Conservation (phyloP, 2,888 invertebrate species). For the Brenthis daphne region DNA sequence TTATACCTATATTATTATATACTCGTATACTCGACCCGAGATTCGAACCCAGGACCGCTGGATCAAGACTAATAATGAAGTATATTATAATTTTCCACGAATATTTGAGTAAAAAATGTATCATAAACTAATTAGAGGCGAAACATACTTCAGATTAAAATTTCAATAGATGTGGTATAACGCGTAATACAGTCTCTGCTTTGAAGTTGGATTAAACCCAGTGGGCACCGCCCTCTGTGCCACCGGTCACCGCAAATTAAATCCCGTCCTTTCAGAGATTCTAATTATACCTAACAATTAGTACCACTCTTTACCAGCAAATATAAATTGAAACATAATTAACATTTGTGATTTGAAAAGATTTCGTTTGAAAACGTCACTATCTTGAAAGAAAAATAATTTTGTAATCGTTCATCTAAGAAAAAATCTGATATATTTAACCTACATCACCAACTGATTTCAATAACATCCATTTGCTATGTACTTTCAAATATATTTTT, state of each 20-base stretch:
- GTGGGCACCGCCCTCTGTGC: slow-evolving; percentile 52
- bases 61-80: too few relatives aligned
- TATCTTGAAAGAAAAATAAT: too few relatives aligned
- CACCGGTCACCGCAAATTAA: slow-evolving; percentile 68
- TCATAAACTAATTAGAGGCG: slow-evolving; percentile 7
- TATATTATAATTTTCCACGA: too few relatives aligned
- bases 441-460: too few relatives aligned
- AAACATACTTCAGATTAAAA: slow-evolving; percentile 4
- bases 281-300: slow-evolving; percentile 66
- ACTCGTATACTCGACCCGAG: background rate
- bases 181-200: slow-evolving; percentile 59
- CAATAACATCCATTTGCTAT: too few relatives aligned
- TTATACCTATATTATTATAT: too few relatives aligned
- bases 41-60: background rate
- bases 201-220: slow-evolving; percentile 76
- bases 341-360: slow-evolving; percentile 15
- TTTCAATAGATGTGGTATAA: slow-evolving; percentile 10
- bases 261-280: slow-evolving; percentile 64
- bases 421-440: too few relatives aligned
- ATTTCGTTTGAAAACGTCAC: background rate
- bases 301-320: slow-evolving; percentile 50
- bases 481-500: too few relatives aligned
- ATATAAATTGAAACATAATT: slow-evolving; percentile 30
- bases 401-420: too few relatives aligned
- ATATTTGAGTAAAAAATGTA: background rate